phyloP scores from a whole-genome alignment of 2,797 vertebrate species.

The Orestias chungarensis region DNA sequence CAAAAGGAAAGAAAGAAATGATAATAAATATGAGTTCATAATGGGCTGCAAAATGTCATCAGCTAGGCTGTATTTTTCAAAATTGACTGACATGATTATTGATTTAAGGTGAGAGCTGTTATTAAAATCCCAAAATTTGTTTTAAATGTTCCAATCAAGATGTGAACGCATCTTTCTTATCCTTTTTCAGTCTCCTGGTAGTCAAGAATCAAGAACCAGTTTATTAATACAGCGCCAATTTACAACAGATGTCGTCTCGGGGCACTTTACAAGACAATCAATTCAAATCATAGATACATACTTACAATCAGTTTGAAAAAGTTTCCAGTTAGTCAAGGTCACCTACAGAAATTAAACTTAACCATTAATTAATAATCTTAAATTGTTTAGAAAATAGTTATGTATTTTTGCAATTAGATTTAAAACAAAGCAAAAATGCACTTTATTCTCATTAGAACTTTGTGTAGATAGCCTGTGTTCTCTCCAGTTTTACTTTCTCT shows the following conservation, averaged over 20 bases:
- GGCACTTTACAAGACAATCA: too few relatives aligned
- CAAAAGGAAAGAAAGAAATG: not conserved
- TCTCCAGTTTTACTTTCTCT: constrained; percentile 47
- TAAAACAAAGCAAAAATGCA: not conserved
- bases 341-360: not conserved
- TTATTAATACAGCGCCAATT: too few relatives aligned
- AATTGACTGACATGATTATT: too few relatives aligned
- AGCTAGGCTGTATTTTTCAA: too few relatives aligned
- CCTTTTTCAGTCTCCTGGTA: not conserved
- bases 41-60: too few relatives aligned
- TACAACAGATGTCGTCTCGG: too few relatives aligned
- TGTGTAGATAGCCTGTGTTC: constrained; percentile 3
- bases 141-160: not conserved
- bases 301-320: too few relatives aligned
- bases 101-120: too few relatives aligned
- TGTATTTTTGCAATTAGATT: not conserved
- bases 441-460: not conserved
- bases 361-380: not conserved
- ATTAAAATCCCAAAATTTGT: too few relatives aligned
- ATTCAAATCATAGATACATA: too few relatives aligned
- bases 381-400: not conserved
- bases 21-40: not conserved
- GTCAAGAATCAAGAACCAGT: too few relatives aligned
- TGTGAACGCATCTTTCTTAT: not conserved
- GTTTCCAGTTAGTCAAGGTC: too few relatives aligned